Evolutionary conservation across 2,797 vertebrate genomes (phyloP).

Genomic region (Sciurus vulgaris): DNA sequence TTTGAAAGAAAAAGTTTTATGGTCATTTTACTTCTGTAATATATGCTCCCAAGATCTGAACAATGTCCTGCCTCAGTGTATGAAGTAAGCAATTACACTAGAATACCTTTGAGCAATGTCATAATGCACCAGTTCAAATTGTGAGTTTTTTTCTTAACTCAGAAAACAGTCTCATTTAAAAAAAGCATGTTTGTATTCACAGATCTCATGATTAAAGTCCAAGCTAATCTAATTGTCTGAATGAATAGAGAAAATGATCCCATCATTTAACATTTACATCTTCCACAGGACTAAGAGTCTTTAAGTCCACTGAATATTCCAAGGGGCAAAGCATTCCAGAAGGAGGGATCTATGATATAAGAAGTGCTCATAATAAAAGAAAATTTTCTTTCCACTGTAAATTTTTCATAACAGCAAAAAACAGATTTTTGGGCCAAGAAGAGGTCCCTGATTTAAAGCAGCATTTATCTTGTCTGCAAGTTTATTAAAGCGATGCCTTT

Average conservation of each 20-base stretch:
- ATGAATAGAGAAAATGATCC: background rate
- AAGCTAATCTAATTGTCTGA: background rate
- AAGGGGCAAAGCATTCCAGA: background rate
- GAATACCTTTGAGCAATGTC: conserved; percentile 4
- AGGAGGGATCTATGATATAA: background rate
- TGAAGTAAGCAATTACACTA: background rate
- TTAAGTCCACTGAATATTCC: background rate
- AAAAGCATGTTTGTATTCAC: background rate
- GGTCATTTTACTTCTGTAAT: background rate
- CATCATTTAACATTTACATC: background rate
- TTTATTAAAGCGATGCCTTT: conserved; percentile 41
- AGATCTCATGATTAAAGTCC: background rate
- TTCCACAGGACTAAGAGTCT: background rate
- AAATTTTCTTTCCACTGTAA: background rate
- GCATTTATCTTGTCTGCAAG: conserved; percentile 59
- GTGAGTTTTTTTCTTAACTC: conserved; percentile 21
- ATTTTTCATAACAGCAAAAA: conserved; percentile 46
- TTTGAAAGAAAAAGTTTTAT: conserved; percentile 4
- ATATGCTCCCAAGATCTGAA: background rate
- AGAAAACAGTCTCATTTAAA: conserved; percentile 46
- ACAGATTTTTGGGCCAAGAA: conserved; percentile 41
- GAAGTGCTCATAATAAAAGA: conserved; percentile 8
- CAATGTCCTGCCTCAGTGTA: background rate
- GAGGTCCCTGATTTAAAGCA: conserved; percentile 30
- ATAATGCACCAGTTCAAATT: conserved; percentile 51